Evolutionary conservation across 2,888 invertebrate genomes (phyloP), one percentile per base, ranked within the genome.

Genomic region (Pristionchus arcanus): DNA sequence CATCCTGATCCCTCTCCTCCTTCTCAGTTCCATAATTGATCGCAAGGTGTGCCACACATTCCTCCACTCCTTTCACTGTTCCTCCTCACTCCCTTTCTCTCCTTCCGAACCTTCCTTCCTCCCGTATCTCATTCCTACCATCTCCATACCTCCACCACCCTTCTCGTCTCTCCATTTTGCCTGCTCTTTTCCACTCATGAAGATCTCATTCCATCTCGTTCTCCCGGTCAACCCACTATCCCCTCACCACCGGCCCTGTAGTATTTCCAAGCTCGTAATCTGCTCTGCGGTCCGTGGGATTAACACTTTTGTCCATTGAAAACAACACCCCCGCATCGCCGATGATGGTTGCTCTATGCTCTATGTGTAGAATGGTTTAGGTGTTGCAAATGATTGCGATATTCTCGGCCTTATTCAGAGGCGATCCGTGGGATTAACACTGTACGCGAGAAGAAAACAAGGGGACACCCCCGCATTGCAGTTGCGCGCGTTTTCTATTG

Each of bases 41-140:
- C 13, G 25, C 4, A 34, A 77, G 77, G 77, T 77, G 77, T 77
- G 77, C 77, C 31, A 25, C 42, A 87, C 55, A 59, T 87, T 66
- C 55, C 87, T 87, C n/a, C 87, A n/a, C 55, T n/a, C n/a, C n/a
- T 66, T 68, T 53, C 63, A n/a, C 85, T 59, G 13, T 31, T 34
- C 34, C 42, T 25, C 49, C 42, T 25, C 49, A 16, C 31, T 28
- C 21, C 55, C 53, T 53, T 15, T 84, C 55, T 83, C 83, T 53
- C 55, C 55, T 31, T 34, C 83, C 13, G 53, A 84, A 55, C 83
- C 49, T 28, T 83, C 66, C 55, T 16, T 55, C 55, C 49, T 31
- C 31, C n/a, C 53, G 16, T 31, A 55, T 53, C 55, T 55, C 55
- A 49, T 34, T 25, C 55, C 37, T 42, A 28, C 49, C 7, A 28